Base-by-base conservation (phyloP, 1,140 invertebrate genomes). In the Prorops nasuta region DNA sequence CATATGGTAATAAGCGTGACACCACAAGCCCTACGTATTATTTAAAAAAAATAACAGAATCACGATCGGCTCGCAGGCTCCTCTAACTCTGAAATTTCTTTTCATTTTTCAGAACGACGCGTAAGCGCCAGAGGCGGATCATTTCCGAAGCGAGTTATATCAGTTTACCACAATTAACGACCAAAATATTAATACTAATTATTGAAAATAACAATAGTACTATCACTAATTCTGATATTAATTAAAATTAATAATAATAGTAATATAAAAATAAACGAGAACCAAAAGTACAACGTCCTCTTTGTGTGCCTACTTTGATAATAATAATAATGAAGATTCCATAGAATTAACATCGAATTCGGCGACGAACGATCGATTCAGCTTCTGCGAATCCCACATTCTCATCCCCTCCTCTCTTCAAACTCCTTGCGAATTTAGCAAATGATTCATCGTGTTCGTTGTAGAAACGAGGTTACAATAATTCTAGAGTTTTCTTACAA, bases 101-200 rank as follows among this genome's bases (percentile, higher is more conserved):
- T 58, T 61, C 40, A 48, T 54, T 73, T 73, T 73, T 73, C 71
- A 73, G 69, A 71, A 68, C 66, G 67, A 67, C 62, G 69, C 69
- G 57, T 73, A 73, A 73, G 61, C 66, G 57, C 63, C 66, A 61
- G 51, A 45, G 66, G 58, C 65, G 67, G 67, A 64, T 60, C 60
- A 51, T 59, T 57, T 46, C 38, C 38, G 50, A 43, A 41, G 50
- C 55, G 41, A 60, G 56, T 56, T 51, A 38, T 28, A 59, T 51
- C 44, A 41, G 32, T 51, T 56, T 56, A 59, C 57, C 49, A 48
- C 57, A 60, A 52, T 60, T 59, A 49, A 55, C 57, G 62, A 67
- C 64, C 64, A 68, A 61, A 28, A 28, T 28, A 28, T 6, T 28
- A 28, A 28, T 28, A 28, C 24, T 6, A 28, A 28, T n/a, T n/a